Evolutionary conservation across 2,797 vertebrate species (phyloP), one percentile per base, ranked within the genome.

Genomic region (Xyrichtys novacula): DNA sequence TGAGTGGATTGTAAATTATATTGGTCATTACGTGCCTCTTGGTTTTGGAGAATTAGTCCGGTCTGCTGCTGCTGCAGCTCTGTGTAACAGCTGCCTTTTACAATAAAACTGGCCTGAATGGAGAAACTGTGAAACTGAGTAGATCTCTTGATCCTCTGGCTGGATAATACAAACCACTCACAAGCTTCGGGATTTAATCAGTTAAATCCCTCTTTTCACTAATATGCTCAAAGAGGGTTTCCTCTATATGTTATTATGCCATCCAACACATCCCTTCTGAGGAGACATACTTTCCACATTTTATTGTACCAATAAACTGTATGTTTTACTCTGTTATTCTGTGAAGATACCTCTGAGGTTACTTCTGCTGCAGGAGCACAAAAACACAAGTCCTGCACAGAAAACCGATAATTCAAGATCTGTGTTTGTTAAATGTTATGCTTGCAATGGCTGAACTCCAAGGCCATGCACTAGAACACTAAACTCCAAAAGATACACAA

Each of bases 211-310:
- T 66, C 63, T 75, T 56, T 73, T 58, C 20, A n/a, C 46, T 81
- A 81, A 90, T 87, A 31, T 76, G 69, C 19, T 48, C 62, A 63
- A 79, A 89, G 64, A 90, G 83, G 88, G 88, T 89, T 91, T 74
- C 15, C 36, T 76, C 73, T 48, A 22, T 83, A 83, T 3, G 39
- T 80, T 66, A 71, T 74, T 55, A 67, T 32, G 39, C 49, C 71
- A 39, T 77, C 58, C 19, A 49, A 58, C 20, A 23, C 46, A 25
- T 72, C 9, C 32, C 47, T 56, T 79, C 23, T 14, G 6, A 55
- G 19, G 47, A 31, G 32, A 80, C 36, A 47, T 66, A 0, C 0
- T 29, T 54, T 68, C 36, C 34, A 57, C 4, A 22, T 66, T 49
- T n/a, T n/a, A n/a, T n/a, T n/a, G n/a, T n/a, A n/a, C n/a, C n/a